phyloP scores from a whole-genome alignment of 2,113 vertebrate genomes.

The Atlantisia rogersi region DNA sequence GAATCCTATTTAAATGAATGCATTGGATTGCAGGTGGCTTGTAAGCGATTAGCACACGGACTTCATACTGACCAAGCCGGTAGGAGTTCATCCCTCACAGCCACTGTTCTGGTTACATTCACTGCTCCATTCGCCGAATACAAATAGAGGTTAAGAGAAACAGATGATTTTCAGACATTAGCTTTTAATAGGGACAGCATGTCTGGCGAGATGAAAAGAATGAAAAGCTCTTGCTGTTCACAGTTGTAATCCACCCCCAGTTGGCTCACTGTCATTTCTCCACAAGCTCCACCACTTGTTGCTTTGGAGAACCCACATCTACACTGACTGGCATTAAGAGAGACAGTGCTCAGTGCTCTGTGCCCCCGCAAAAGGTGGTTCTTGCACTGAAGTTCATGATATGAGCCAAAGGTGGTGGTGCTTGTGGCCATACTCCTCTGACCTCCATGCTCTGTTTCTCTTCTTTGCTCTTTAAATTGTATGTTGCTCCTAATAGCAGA shows the following conservation, averaged over 20 bases:
- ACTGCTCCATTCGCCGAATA: background rate
- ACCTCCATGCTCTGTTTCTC: background rate
- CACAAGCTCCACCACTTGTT: background rate
- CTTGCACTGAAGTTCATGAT: background rate
- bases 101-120: background rate
- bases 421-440: background rate
- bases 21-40: background rate
- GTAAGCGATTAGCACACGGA: background rate
- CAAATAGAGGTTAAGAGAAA: background rate
- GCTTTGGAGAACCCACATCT: background rate
- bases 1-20: background rate
- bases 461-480: background rate
- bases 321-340: background rate
- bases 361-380: background rate
- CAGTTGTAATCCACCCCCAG: slow-evolving; percentile 7
- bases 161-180: slow-evolving; percentile 39
- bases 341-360: accelerated
- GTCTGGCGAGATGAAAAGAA: background rate
- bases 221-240: background rate
- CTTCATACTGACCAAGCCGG: background rate
- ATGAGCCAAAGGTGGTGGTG: background rate
- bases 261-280: background rate
- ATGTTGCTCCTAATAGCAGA: background rate
- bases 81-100: slow-evolving; percentile 28
- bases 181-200: slow-evolving; percentile 12